These are phyloP conservation scores for Xiphorhynchus erythropygius DNA, from an alignment of 2,797 vertebrate species.

Conservation along the genomic window DNA sequence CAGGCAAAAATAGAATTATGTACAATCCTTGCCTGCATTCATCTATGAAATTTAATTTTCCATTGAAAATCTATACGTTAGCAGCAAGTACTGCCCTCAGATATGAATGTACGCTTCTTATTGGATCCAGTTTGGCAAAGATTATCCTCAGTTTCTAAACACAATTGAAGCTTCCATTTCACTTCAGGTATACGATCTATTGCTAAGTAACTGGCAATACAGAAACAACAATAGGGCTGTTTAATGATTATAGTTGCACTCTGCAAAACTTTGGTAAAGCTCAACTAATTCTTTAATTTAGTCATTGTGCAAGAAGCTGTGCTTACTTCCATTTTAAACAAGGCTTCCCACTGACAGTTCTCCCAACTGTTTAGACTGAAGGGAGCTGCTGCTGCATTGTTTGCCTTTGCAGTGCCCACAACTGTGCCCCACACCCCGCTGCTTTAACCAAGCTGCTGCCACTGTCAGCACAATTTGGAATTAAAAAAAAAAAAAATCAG, in stretches of 20 bases:
- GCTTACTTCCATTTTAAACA: background rate
- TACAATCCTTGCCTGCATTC: constrained; percentile 33
- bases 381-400: background rate
- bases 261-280: background rate
- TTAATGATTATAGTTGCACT: background rate
- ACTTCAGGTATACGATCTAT: background rate
- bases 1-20: constrained; percentile 24
- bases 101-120: background rate
- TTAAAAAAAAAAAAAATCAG: background rate
- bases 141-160: background rate
- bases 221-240: background rate
- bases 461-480: background rate
- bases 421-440: background rate
- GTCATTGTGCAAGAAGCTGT: background rate
- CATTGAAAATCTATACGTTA: constrained; percentile 53
- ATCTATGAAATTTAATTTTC: constrained; percentile 67
- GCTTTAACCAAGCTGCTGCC: background rate
- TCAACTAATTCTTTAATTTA: background rate
- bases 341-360: background rate
- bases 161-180: background rate
- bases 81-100: constrained; percentile 21
- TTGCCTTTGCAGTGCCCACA: background rate
- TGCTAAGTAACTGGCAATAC: background rate
- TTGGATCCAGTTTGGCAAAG: constrained; percentile 1
- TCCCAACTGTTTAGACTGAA: background rate